phyloP scores from a whole-genome alignment of 2,797 vertebrate genomes.

The Anomalospiza imberbis region DNA sequence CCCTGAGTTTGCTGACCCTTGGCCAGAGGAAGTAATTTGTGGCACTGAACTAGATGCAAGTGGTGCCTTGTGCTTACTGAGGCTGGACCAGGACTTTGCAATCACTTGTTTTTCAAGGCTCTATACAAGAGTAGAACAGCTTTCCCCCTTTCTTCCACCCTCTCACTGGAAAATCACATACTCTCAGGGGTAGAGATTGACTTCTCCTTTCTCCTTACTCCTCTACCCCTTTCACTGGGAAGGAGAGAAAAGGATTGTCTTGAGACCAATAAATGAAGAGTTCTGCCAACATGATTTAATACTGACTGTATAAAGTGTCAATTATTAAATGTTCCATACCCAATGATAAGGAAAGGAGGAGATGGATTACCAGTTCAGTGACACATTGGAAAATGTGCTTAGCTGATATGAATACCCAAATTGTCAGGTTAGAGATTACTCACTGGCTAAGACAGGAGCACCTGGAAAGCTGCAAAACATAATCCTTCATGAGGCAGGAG shows the following conservation, averaged over 20 bases:
- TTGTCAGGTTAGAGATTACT: constrained; percentile 48
- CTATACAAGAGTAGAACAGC: neutral
- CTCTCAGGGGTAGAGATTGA: neutral
- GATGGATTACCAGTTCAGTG: constrained; percentile 47
- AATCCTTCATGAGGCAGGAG: neutral
- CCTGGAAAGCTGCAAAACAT: neutral
- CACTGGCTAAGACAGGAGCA: constrained; percentile 19
- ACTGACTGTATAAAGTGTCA: constrained; percentile 45
- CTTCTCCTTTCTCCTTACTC: neutral
- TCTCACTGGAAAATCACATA: neutral
- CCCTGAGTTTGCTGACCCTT: neutral
- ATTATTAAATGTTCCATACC: constrained; percentile 66
- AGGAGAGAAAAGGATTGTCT: neutral
- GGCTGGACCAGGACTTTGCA: neutral
- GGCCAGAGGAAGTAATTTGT: neutral
- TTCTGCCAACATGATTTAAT: constrained; percentile 69
- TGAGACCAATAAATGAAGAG: constrained; percentile 33
- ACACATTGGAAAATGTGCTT: constrained; percentile 59
- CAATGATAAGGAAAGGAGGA: constrained; percentile 30
- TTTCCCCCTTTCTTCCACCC: neutral
- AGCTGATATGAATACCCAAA: constrained; percentile 16
- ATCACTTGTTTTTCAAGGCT: neutral
- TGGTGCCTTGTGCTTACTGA: neutral
- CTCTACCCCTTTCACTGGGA: neutral
- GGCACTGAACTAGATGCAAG: neutral